Evolutionary conservation across 2,797 vertebrate genomes (phyloP), one percentile per base, ranked within the genome.

Genomic region (Sebastes vulpes): DNA sequence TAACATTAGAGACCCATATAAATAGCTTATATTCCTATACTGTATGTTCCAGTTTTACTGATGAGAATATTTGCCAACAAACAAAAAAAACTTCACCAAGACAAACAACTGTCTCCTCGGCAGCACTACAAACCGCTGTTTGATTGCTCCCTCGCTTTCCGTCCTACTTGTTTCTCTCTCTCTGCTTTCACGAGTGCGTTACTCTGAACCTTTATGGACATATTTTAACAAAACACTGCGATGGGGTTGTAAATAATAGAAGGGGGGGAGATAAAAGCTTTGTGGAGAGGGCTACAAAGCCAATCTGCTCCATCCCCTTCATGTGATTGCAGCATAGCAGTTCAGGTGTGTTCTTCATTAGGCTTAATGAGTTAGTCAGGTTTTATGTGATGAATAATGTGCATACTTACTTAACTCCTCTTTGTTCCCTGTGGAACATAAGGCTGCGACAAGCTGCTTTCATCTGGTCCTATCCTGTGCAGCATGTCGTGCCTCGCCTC

Each of bases 181-280:
- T 71, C 7, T 78, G 31, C 71, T 72, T 79, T 75, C 54, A 52
- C 6, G 42, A 71, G 28, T 23, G 38, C 18, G 28, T 77, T n/a
- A 7, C 4, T 28, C 53, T 58, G 9, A 68, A 72, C 68, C 52
- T 69, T 35, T 69, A 42, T 83, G 21, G 72, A 75, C 46, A 65
- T 10, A 59, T 78, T 75, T 82, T 38, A 76, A 82, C 67, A 76
- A 72, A 89, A 75, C 38, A 29, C 59, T 75, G 57, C 7, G 31
- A 65, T 21, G n/a, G 42, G 32, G 25, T 79, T 75, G 61, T 85
- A 79, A 90, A 91, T 89, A 88, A 92, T 78, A 77, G 32, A 87
- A 88, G 11, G 8, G 54, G 29, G 5, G 7, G 7, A 57, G 74
- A 65, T 82, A 66, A 80, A 84, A 65, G 77, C 81, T 81, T 65